Evolutionary conservation across 2,888 invertebrate species (phyloP), one percentile per base, ranked within the genome.

Genomic region (Netelia inedita): DNA sequence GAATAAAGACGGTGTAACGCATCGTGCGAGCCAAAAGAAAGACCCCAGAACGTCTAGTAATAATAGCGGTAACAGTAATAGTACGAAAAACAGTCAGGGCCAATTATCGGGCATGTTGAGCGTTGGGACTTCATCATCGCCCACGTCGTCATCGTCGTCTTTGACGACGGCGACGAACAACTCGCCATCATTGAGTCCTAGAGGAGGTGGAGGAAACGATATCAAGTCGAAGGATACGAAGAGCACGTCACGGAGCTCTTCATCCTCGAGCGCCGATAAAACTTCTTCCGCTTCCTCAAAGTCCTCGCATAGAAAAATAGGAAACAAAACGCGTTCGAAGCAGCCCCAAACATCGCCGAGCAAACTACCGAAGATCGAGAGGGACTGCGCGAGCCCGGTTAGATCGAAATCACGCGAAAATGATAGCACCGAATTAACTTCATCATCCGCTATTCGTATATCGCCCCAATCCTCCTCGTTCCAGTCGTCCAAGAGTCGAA

Each of bases 401-500:
- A 91, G 92, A 87, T 92, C 91, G 35, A 92, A 92, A 87, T 91
- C 92, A 80, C 92, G 92, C 86, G 92, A 92, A 61, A 92, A 91
- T 76, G 92, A 92, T 85, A 92, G 88, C 88, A 88, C 41, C 59
- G 72, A 65, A 21, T 66, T 41, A 16, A 79, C 81, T 55, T 68
- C 79, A 43, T 72, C 61, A 35, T 83, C 83, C 28, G 73, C 68
- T 19, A 65, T 63, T 87, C 92, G 89, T 86, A 90, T 87, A 79
- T 89, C 89, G 21, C 92, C 93, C 80, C 91, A 92, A 76, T 91
- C 91, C 94, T 94, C 91, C 94, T 94, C 92, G 94, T 95, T 92
- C 94, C 95, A 93, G 94, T 94, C 87, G 93, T 95, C 16, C 85
- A 89, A 91, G 88, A 91, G 86, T 85, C 92, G 92, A 86, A 93